Percentiles rank a stretch among this genome's conserved stretches.
Evolutionary conservation across 2,888 invertebrate genomes (phyloP).

Genomic region (Adelognathus sp.): DNA sequence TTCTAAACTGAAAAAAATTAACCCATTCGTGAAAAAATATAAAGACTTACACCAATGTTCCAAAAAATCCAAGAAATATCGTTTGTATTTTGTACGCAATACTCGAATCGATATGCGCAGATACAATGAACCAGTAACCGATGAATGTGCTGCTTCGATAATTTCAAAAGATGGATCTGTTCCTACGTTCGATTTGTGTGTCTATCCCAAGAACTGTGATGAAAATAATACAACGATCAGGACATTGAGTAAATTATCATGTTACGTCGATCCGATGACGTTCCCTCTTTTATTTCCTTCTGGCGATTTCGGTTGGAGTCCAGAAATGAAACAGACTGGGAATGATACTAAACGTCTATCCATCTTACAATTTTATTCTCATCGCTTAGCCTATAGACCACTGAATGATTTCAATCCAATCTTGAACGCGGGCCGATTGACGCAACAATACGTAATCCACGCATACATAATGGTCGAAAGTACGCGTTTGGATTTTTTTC

Average conservation of each 20-base stretch:
- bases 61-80: no score
- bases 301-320: slow-evolving; percentile 38
- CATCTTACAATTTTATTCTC: slow-evolving; percentile 5
- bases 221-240: not conserved
- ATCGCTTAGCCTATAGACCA: slow-evolving; percentile 17
- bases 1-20: no score
- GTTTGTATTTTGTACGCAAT: no score
- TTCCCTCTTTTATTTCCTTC: slow-evolving; percentile 35
- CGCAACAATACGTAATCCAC: slow-evolving; percentile 29
- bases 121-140: not conserved
- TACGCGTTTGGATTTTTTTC: slow-evolving; percentile 19
- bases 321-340: not conserved
- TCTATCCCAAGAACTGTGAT: no score
- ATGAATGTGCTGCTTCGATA: not conserved
- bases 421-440: slow-evolving; percentile 5
- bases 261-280: slow-evolving; percentile 32
- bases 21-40: no score
- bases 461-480: slow-evolving; percentile 28
- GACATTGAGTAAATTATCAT: slow-evolving; percentile 29
- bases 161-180: not conserved
- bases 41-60: no score
- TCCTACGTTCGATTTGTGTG: not conserved
- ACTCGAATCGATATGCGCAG: no score
- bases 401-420: slow-evolving; percentile 14
- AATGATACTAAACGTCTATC: not conserved